A percentile compares a stretch with the other conserved stretches of the same genome.
Evolutionary conservation across 2,888 invertebrate genomes (phyloP).

Genomic region (Ichneumoninae sp.): DNA sequence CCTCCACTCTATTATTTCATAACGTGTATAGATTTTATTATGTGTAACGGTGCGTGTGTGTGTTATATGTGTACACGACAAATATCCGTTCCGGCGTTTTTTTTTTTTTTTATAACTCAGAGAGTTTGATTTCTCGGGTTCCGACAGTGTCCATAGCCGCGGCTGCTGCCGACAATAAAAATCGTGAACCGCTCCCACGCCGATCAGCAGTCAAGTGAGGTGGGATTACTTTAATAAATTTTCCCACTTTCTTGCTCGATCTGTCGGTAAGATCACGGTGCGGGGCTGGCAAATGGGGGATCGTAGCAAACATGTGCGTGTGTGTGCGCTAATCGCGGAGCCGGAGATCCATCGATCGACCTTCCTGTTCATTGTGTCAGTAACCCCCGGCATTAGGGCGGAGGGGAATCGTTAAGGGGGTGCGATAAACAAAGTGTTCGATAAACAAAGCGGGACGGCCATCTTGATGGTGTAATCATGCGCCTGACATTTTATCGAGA

Average conservation of each 20-base stretch:
- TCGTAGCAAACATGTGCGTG: conserved; percentile 13
- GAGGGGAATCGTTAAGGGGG: conserved; percentile 10
- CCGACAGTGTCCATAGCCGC: conserved; percentile 8
- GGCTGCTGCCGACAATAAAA: conserved; percentile 74
- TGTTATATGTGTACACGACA: conserved; percentile 73
- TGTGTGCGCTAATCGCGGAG: conserved; percentile 32
- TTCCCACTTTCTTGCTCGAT: conserved; percentile 59
- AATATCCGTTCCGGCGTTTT: conserved; percentile 76
- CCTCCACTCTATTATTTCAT: conserved; percentile 61
- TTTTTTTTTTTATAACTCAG: conserved; percentile 79
- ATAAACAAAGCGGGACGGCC: conserved; percentile 27
- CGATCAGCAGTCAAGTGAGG: conserved; percentile 83
- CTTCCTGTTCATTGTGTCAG: conserved; percentile 49
- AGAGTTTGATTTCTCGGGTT: conserved; percentile 81
- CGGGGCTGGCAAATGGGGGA: conserved; percentile 32
- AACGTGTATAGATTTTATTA: conserved; percentile 65
- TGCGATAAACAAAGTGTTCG: background rate
- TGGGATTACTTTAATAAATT: conserved; percentile 82
- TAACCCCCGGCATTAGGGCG: background rate
- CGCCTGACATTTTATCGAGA: background rate
- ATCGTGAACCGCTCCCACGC: conserved; percentile 82
- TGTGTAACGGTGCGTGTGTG: conserved; percentile 71
- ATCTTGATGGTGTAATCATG: background rate
- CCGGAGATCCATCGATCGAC: conserved; percentile 43
- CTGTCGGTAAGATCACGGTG: conserved; percentile 32